A percentile compares a stretch with the other conserved stretches of the same genome.
phyloP scores from a whole-genome alignment of 2,797 vertebrate species.

The Tiaroga cobitis region DNA sequence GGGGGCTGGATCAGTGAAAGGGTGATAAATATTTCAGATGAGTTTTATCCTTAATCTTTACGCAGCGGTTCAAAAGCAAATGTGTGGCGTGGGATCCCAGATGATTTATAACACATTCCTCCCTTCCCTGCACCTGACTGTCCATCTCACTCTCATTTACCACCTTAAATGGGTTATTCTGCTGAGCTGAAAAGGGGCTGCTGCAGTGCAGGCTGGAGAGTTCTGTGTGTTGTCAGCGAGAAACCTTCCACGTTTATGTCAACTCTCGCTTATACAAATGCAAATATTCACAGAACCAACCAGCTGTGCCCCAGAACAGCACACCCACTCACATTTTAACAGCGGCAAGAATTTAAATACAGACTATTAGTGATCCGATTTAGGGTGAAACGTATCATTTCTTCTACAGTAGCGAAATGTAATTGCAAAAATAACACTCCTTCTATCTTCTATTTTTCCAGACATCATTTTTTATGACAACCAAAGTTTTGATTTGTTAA shows the following conservation, averaged over 20 bases:
- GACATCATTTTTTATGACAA: background rate
- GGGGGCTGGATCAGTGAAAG: conserved; percentile 67
- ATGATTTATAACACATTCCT: conserved; percentile 53
- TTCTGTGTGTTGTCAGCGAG: conserved; percentile 54
- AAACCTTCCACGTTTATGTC: conserved; percentile 44
- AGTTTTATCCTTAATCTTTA: conserved; percentile 69
- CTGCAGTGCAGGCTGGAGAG: conserved; percentile 54
- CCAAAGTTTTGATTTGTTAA: background rate
- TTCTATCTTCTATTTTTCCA: background rate
- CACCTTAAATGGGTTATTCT: conserved; percentile 31
- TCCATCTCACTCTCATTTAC: conserved; percentile 29
- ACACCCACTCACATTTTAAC: conserved; percentile 12
- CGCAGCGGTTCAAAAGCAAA: conserved; percentile 64
- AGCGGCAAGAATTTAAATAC: conserved; percentile 28
- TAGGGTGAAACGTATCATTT: background rate
- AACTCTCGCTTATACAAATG: conserved; percentile 38
- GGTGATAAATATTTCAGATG: conserved; percentile 74
- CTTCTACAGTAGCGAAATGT: background rate
- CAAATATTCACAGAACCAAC: conserved; percentile 38
- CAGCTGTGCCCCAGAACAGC: conserved; percentile 19
- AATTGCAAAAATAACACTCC: background rate
- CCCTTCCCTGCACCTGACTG: background rate
- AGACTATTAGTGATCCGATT: conserved; percentile 12
- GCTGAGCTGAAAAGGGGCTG: conserved; percentile 21
- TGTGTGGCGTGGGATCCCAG: conserved; percentile 57